Evolutionary conservation across 2,888 invertebrate species (phyloP).

Genomic region (Leptinotarsa juncta): DNA sequence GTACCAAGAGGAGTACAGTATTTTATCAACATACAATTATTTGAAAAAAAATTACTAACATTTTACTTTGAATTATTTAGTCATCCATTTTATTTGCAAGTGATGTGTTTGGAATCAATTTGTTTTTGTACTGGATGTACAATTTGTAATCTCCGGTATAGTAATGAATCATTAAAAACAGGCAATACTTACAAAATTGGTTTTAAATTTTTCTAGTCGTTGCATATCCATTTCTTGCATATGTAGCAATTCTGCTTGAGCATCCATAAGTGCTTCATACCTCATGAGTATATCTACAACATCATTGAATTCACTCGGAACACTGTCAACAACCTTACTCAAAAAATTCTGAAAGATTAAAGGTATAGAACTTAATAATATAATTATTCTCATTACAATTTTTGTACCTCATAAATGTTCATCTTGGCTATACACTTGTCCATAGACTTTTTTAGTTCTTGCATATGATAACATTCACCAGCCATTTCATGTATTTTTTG

Average conservation of each 20-base stretch:
- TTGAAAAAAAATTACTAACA: too few species aligned
- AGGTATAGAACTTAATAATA: not conserved
- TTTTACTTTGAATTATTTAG: too few species aligned
- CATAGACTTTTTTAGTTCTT: conserved; percentile 22
- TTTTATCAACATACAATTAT: too few species aligned
- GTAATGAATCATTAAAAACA: not conserved
- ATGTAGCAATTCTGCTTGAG: conserved; percentile 36
- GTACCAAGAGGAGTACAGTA: too few species aligned
- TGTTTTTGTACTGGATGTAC: too few species aligned
- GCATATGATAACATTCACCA: not conserved
- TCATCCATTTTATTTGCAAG: too few species aligned
- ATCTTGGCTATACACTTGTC: conserved; percentile 5
- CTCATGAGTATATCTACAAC: conserved; percentile 30
- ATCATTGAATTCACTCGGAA: conserved; percentile 11
- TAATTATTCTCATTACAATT: not conserved
- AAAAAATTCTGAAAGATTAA: conserved; percentile 24
- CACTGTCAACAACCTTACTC: not conserved
- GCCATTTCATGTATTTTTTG: not conserved
- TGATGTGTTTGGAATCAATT: too few species aligned
- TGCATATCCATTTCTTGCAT: conserved; percentile 38
- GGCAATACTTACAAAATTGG: conserved; percentile 40
- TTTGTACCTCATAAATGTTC: conserved; percentile 40
- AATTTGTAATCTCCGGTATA: too few species aligned
- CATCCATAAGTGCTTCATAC: conserved; percentile 41
- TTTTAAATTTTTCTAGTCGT: conserved; percentile 39